Conservation (phyloP, 2,113 vertebrate species). For the Larimichthys crocea region DNA sequence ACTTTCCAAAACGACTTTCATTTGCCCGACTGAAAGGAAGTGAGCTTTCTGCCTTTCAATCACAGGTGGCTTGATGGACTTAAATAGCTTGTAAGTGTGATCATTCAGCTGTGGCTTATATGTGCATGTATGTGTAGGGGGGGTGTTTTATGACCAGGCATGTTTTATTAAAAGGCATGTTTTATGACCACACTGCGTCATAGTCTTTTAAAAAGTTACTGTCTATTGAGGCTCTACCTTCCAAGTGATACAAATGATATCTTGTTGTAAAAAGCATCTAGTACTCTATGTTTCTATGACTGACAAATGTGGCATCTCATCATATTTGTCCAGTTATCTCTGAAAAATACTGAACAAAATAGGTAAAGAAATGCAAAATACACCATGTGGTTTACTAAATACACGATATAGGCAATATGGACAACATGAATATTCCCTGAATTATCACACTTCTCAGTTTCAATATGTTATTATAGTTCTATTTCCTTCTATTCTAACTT, state of each 20-base stretch:
- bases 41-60: constrained; percentile 63
- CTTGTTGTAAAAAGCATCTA: background rate
- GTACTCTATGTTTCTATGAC: background rate
- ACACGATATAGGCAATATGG: background rate
- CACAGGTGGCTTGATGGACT: constrained; percentile 71
- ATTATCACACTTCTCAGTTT: background rate
- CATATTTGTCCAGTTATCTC: background rate
- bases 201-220: background rate
- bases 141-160: no score
- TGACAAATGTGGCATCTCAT: background rate
- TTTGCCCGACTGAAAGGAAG: constrained; percentile 46
- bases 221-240: background rate
- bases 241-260: background rate
- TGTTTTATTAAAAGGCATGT: background rate
- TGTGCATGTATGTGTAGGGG: background rate
- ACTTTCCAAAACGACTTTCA: constrained; percentile 47
- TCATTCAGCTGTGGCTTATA: constrained; percentile 55
- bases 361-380: background rate
- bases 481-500: background rate
- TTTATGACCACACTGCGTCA: constrained; percentile 7
- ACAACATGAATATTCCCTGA: background rate
- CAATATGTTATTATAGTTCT: background rate
- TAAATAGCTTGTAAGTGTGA: constrained; percentile 59
- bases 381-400: background rate
- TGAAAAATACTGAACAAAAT: background rate